A percentile compares a stretch with the other conserved stretches of the same genome.
Conservation (phyloP, 2,888 invertebrate species). For the Spodoptera picta region DNA sequence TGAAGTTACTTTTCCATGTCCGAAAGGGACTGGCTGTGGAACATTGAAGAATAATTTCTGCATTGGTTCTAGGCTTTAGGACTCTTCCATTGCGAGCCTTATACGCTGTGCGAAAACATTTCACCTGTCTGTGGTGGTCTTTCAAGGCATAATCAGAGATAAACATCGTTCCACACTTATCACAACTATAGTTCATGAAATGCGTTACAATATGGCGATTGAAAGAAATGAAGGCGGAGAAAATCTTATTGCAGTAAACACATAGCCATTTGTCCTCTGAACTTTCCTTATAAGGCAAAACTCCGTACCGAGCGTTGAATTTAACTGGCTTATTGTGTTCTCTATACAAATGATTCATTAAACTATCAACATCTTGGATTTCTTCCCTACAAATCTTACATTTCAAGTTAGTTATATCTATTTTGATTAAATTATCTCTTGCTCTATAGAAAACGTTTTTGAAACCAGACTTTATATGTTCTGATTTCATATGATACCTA, state of each 20-base stretch:
- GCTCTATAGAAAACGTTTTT: conserved; percentile 82
- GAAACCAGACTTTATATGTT: conserved; percentile 76
- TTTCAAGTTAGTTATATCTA: conserved; percentile 81
- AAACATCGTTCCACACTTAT: conserved; percentile 82
- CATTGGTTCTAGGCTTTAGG: conserved; percentile 77
- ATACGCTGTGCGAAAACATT: conserved; percentile 80
- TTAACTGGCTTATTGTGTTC: conserved; percentile 79
- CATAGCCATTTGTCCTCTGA: conserved; percentile 73
- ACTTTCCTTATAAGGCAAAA: conserved; percentile 80
- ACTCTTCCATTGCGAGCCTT: conserved; percentile 80
- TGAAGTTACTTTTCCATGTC: conserved; percentile 84
- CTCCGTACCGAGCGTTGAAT: conserved; percentile 80
- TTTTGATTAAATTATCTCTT: conserved; percentile 81
- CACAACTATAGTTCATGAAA: conserved; percentile 81
- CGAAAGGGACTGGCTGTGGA: conserved; percentile 83
- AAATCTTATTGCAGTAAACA: conserved; percentile 77
- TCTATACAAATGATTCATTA: conserved; percentile 78
- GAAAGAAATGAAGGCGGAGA: conserved; percentile 73
- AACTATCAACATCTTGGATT: conserved; percentile 73
- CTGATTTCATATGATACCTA: conserved; percentile 75
- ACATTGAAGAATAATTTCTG: conserved; percentile 81
- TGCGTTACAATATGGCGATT: conserved; percentile 81
- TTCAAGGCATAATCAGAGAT: conserved; percentile 79
- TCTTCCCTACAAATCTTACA: conserved; percentile 78
- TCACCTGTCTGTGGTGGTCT: conserved; percentile 81